Base-by-base conservation (phyloP, 1,140 invertebrate species). In the Bombus cullumanus region DNA sequence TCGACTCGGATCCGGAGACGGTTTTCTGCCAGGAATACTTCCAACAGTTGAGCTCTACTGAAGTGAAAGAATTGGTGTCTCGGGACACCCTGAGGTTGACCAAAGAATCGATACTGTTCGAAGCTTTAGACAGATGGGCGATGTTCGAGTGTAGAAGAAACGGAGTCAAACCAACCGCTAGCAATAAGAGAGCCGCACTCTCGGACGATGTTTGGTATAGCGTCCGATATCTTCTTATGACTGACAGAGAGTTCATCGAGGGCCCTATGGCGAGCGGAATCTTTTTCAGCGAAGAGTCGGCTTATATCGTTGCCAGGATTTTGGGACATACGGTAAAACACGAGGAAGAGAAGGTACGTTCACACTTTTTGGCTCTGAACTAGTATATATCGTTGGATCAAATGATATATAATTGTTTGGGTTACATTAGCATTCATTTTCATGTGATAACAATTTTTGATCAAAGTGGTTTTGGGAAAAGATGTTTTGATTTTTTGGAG, bases 211-310 rank as follows among this genome's bases (percentile, higher is more conserved):
- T 97, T 4, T 95, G 96, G 57, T 97, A 96, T 89, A 96, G 96
- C 69, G 96, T 97, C 18, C 95, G 97, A 3, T 97, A 97, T 88
- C 93, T 97, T 71, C 89, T 96, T 8, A 97, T 97, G 95, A 95
- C 94, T 18, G 95, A 96, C 15, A 95, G 96, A 84, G 96, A 97
- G 86, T 97, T 97, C 86, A 92, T 96, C 57, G 89, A 93, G 0
- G 96, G 95, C 2, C 94, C 93, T 5, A 95, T 95, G 94, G 90
- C 89, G 0, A 94, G 93, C 47, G 94, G 94, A 1, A 92, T 95
- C 59, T 80, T 95, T 4, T 87, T 90, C 12, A 94, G 89, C 76
- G 92, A 92, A 37, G 94, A 95, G 37, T 93, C 92, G 0, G 92
- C 93, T 5, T 76, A 87, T 9, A 94, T 94, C 15, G 78, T 94